Evolutionary conservation across 1,140 invertebrate genomes (phyloP), one percentile per base, ranked within the genome.

Genomic region (Drosophila parvula): DNA sequence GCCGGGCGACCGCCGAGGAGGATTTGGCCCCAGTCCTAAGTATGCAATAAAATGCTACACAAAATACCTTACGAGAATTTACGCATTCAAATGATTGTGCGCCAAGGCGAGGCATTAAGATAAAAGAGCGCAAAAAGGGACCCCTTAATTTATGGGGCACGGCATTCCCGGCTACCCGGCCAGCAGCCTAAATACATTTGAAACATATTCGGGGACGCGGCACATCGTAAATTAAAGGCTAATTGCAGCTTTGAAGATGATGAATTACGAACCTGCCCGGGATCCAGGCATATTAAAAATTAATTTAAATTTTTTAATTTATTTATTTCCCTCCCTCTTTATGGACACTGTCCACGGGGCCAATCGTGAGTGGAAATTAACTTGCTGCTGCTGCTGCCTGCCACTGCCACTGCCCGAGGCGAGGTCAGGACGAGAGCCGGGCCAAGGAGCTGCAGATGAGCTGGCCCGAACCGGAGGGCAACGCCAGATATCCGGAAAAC

Each of bases 251-350:
- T 86, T 86, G 83, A 86, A 86, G 82, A 82, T 88, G 71, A 83
- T 88, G 83, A 79, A 82, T 77, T 63, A 45, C 36, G 40, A 40
- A 22, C 48, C 38, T 40, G 44, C 36, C 41, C 41, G 65, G 51
- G 57, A 65, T 62, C 27, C 40, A 7, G 51, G 65, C 64, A 62
- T 60, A 88, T 88, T 86, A 79, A 88, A 86, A 86, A 86, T 86
- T 83, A 83, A 86, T 86, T 86, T 79, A 77, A 69, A 83, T 88
- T 86, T 73, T 50, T 88, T 78, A 79, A 88, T 86, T 74, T 78
- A 77, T 79, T 73, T 69, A 65, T 69, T 69, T 51, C 32, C 32
- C 47, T 40, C 38, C n/a, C 56, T 50, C 55, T 47, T 76, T 53
- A 22, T 64, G 73, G 40, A 41, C 70, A 74, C 50, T 75, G 71